Conservation (phyloP, 2,888 invertebrate genomes). For the Drosophila gaucha region DNA sequence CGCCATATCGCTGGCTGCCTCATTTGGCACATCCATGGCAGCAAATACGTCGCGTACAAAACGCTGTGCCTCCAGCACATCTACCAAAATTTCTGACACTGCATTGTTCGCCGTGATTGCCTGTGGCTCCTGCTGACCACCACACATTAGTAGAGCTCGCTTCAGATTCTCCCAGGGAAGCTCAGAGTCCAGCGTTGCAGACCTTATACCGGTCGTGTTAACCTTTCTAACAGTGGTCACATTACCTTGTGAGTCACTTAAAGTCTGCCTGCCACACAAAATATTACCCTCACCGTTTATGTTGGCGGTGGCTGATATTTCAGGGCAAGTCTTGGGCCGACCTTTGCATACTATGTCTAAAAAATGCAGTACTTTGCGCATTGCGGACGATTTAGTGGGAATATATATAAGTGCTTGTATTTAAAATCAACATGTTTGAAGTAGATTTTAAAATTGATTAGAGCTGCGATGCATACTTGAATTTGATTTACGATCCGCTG, state of each 20-base stretch:
- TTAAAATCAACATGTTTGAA: not conserved
- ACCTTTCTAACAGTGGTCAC: not conserved
- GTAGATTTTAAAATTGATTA: not conserved
- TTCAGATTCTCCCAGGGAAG: conserved; percentile 45
- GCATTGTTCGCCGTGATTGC: not conserved
- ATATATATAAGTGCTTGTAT: not conserved
- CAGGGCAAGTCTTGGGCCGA: conserved; percentile 4
- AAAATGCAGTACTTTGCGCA: conserved; percentile 34
- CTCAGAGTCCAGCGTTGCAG: not conserved
- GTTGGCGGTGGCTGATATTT: not conserved
- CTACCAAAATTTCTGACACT: conserved; percentile 20
- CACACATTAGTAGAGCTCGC: conserved; percentile 20
- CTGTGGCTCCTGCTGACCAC: conserved; percentile 18
- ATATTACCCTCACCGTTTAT: not conserved
- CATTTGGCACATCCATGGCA: conserved; percentile 49
- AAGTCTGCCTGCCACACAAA: too few species aligned
- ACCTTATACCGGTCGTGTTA: not conserved
- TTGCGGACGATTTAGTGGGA: not conserved
- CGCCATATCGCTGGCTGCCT: conserved; percentile 52
- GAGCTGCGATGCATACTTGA: not conserved
- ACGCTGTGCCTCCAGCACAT: conserved; percentile 45
- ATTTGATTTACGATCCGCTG: too few species aligned
- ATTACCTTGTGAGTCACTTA: not conserved
- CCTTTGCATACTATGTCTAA: conserved; percentile 30
- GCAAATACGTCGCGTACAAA: conserved; percentile 51